These are phyloP conservation scores for Chlorops oryzae DNA, from an alignment of 1,140 invertebrate species.

Conservation along the genomic window DNA sequence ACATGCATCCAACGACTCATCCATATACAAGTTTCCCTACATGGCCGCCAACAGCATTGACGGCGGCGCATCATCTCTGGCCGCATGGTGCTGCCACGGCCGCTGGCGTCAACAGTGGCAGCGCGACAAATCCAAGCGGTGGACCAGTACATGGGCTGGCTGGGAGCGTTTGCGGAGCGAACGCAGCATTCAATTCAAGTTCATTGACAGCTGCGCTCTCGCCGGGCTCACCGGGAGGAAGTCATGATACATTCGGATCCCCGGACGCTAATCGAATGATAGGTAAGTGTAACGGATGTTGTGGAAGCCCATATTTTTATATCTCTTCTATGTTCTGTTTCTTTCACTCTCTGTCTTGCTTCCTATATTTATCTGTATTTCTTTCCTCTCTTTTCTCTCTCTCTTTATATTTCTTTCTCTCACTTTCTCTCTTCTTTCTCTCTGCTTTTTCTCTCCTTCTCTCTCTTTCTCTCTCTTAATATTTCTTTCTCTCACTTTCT, in stretches of 20 bases:
- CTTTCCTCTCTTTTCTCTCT: background rate
- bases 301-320: background rate
- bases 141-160: background rate
- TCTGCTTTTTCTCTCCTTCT: no score
- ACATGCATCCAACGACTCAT: slow-evolving; percentile 66
- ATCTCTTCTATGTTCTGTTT: background rate
- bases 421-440: background rate
- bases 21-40: slow-evolving; percentile 59
- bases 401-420: background rate
- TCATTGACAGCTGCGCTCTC: no score
- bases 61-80: slow-evolving; percentile 34
- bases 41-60: slow-evolving; percentile 28
- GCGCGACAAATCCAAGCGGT: background rate
- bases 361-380: no score
- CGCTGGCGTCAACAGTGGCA: slow-evolving; percentile 6
- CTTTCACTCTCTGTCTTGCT: background rate
- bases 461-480: background rate
- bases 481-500: background rate
- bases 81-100: slow-evolving; percentile 13
- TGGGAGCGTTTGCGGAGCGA: slow-evolving; percentile 4
- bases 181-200: slow-evolving; percentile 15
- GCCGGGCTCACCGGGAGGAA: slow-evolving; percentile 36
- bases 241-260: slow-evolving; percentile 36
- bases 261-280: slow-evolving; percentile 41
- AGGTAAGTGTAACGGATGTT: slow-evolving; percentile 20